phyloP scores from a whole-genome alignment of 2,113 vertebrate genomes.

The Pheucticus melanocephalus region DNA sequence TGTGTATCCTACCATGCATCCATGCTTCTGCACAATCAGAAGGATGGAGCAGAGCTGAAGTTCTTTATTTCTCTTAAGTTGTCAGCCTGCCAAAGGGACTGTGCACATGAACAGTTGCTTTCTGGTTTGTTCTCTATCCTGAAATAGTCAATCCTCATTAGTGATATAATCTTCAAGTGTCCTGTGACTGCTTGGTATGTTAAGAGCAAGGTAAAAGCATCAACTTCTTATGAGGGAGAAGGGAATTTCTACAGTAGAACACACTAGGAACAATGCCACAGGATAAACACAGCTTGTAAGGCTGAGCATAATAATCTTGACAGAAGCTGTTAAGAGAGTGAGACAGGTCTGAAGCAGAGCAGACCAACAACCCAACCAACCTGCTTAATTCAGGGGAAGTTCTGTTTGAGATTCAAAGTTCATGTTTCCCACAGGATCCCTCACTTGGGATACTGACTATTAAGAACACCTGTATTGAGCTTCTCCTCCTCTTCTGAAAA shows the following conservation, averaged over 20 bases:
- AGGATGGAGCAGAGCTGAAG: background rate
- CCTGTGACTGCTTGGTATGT: background rate
- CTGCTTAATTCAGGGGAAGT: background rate
- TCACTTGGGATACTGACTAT: background rate
- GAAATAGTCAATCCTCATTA: background rate
- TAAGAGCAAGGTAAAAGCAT: background rate
- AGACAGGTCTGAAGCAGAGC: background rate
- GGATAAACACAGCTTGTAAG: background rate
- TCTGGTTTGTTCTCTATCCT: background rate
- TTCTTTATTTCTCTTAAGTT: background rate
- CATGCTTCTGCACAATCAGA: background rate
- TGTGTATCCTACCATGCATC: background rate
- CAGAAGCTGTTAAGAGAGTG: background rate
- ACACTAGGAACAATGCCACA: background rate
- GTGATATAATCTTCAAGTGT: background rate
- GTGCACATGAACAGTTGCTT: background rate
- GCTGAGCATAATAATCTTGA: background rate
- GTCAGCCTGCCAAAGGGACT: background rate
- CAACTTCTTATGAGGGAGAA: background rate
- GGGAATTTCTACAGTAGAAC: background rate
- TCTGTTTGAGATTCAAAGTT: background rate
- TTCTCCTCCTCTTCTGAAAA: background rate
- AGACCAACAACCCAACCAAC: background rate
- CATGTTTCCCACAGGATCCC: background rate
- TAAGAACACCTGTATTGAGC: rapidly evolving